Conservation (phyloP, 1,140 invertebrate species). For the Drosophila funebris region DNA sequence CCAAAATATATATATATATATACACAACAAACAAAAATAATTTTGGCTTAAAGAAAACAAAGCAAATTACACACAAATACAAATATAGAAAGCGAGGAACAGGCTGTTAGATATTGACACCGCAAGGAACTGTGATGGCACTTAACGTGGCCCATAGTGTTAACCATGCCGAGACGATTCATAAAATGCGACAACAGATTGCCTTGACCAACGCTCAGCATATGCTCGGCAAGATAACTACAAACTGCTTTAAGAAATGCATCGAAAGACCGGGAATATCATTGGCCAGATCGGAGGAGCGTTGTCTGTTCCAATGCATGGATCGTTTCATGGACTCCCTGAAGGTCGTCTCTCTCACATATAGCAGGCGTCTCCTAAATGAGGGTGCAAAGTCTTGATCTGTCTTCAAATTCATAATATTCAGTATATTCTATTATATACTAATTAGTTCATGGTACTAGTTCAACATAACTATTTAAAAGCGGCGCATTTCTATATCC, state of each 20-base stretch:
- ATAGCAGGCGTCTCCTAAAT: conserved; percentile 90
- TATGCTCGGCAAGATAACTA: conserved; percentile 96
- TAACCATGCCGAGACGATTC: conserved; percentile 84
- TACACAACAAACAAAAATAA: not conserved
- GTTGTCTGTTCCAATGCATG: conserved; percentile 98
- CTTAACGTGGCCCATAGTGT: not conserved
- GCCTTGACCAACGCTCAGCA: conserved; percentile 96
- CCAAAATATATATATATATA: too few relatives aligned
- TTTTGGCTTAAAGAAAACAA: not conserved
- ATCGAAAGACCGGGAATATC: conserved; percentile 94
- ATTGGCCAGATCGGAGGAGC: conserved; percentile 95
- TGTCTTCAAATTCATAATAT: too few relatives aligned
- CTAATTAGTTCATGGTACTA: not conserved
- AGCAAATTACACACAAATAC: not conserved
- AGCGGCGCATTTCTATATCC: not conserved
- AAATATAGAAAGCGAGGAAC: not conserved
- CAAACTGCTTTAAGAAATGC: conserved; percentile 98
- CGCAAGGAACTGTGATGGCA: not conserved
- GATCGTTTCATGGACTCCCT: conserved; percentile 97
- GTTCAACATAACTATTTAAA: not conserved
- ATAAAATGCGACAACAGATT: conserved; percentile 97
- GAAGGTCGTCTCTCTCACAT: conserved; percentile 94
- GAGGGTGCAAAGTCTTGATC: conserved; percentile 83
- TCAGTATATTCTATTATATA: too few relatives aligned
- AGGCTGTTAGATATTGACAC: too few relatives aligned